Conservation (phyloP, 2,113 vertebrate species). For the Butastur rufipennis region DNA sequence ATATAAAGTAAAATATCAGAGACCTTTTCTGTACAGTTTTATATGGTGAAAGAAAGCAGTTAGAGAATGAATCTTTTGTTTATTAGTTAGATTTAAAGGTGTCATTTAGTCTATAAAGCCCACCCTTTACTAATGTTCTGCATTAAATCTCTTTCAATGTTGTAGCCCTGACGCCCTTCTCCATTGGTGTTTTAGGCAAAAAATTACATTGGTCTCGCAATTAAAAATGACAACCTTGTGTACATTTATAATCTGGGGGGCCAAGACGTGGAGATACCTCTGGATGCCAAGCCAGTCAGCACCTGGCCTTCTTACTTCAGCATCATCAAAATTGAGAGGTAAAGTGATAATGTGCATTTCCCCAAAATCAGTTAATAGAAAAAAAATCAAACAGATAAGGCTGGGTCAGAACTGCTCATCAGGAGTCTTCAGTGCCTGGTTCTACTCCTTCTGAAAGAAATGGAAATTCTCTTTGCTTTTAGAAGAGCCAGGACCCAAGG, state of each 20-base stretch:
- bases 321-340: slow-evolving; percentile 95
- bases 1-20: not conserved
- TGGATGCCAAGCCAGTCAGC: slow-evolving; percentile 92
- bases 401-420: not conserved
- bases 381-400: not conserved
- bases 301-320: slow-evolving; percentile 95
- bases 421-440: not conserved
- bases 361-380: not conserved
- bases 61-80: not conserved
- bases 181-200: slow-evolving; percentile 75
- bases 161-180: not conserved
- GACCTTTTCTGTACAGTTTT: not conserved
- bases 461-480: not conserved
- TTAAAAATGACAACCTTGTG: slow-evolving; percentile 94
- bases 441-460: not conserved
- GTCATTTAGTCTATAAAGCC: not conserved
- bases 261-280: slow-evolving; percentile 90
- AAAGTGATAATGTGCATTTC: not conserved
- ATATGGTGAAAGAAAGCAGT: not conserved
- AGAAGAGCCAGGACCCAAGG: not conserved
- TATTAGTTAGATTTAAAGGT: not conserved
- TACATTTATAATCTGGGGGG: slow-evolving; percentile 90
- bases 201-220: slow-evolving; percentile 93
- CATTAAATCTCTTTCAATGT: not conserved
- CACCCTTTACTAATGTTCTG: not conserved